phyloP scores from a whole-genome alignment of 1,140 invertebrate species.

The Scaptomyza hsui region DNA sequence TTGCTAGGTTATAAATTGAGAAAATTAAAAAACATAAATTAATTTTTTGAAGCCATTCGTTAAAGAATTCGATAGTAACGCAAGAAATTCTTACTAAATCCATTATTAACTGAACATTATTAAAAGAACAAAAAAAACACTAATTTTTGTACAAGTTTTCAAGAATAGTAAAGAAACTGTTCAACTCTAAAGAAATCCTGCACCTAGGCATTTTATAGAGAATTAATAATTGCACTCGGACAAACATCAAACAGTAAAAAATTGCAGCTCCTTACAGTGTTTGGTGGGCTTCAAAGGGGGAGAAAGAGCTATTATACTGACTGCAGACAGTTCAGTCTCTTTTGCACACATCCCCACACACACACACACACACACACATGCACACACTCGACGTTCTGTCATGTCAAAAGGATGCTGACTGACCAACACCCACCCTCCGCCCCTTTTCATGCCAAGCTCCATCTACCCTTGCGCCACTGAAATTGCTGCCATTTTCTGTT shows the following conservation, averaged over 20 bases:
- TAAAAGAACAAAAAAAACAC: too few species aligned
- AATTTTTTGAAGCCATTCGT: too few species aligned
- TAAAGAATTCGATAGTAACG: too few species aligned
- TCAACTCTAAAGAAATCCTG: too few species aligned
- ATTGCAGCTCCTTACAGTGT: slow-evolving; percentile 60
- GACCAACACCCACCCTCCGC: slow-evolving; percentile 26
- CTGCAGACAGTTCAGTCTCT: slow-evolving; percentile 53
- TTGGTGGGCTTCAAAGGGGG: slow-evolving; percentile 20
- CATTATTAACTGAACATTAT: too few species aligned
- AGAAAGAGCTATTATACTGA: background rate
- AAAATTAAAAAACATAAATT: too few species aligned
- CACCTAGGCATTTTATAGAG: background rate
- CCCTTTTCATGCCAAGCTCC: background rate
- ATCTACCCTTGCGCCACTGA: slow-evolving; percentile 16
- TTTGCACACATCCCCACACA: slow-evolving; percentile 31
- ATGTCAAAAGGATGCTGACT: slow-evolving; percentile 48
- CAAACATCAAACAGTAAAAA: slow-evolving; percentile 47
- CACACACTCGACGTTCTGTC: slow-evolving; percentile 48
- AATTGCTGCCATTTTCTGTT: slow-evolving; percentile 59
- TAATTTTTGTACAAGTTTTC: too few species aligned
- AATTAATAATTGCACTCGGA: slow-evolving; percentile 51
- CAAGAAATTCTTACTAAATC: too few species aligned
- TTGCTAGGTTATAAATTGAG: too few species aligned
- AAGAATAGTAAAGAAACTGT: too few species aligned
- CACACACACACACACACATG: slow-evolving; percentile 20